Base-by-base conservation (phyloP, 1,140 invertebrate genomes). In the Arctopsyche grandis region DNA sequence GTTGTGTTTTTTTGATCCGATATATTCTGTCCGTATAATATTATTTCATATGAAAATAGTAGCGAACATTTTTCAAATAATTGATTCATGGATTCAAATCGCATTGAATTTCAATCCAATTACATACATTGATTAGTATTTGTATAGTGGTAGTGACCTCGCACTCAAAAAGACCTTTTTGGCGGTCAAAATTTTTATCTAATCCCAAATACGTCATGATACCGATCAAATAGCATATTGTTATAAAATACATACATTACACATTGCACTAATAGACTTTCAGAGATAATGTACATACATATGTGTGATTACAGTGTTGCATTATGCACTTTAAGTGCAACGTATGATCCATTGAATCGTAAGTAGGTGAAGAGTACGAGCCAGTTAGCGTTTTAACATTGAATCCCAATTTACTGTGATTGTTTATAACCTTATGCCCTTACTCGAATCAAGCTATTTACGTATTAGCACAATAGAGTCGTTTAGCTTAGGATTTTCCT, bases 381-480 rank as follows among this genome's bases (percentile, higher is more conserved):
- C 56, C 19, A 60, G 56, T 60, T 60, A 60, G 16, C 16, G 56
- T 16, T 4, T 21, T 60, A 60, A 60, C 56, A 60, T 60, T 60
- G 56, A 60, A 60, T 1, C 9, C 0, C 19, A 60, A 60, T 60
- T 21, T 60, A 7, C 29, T 38, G 1, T 38, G 1, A 38, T 38
- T 38, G 7, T 38, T 38, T 38, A 4, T 38, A 38, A 38, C 29
- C 29, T 38, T 38, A 38, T 38, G 29, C 29, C 29, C 29, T 38
- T 38, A 38, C 29, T 38, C 29, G 29, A 1, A 38, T 38, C 12
- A 46, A 46, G 16, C 12, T 3, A 14, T 3, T 14, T 12, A 52
- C 48, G 4, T 52, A 46, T 52, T 52, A 52, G 48, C 16, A 16
- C 48, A 52, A 52, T 52, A 52, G 29, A 38, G 29, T 38, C 29